Evolutionary conservation across 2,113 vertebrate species (phyloP).

Genomic region (Clinocottus analis): DNA sequence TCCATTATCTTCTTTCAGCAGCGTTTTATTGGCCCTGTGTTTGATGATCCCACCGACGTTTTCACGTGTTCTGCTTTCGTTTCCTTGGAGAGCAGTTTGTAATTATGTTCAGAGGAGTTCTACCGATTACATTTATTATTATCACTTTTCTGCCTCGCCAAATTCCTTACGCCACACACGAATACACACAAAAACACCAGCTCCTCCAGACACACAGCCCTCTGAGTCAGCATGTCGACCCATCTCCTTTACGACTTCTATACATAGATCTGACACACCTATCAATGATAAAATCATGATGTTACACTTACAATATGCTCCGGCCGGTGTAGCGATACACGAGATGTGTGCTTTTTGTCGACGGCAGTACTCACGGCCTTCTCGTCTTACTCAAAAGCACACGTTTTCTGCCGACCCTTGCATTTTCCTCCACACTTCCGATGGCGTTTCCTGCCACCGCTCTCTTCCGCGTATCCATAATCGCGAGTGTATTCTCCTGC

Average conservation of each 20-base stretch:
- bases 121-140: neutral
- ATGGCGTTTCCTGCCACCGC: constrained; percentile 41
- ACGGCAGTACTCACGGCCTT: constrained; percentile 24
- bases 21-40: neutral
- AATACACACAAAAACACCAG: neutral
- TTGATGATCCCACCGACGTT: neutral
- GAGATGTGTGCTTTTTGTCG: constrained; percentile 34
- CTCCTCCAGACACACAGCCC: neutral
- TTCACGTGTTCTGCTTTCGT: neutral
- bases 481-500: constrained; percentile 47
- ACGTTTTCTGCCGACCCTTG: constrained; percentile 22
- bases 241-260: neutral
- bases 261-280: constrained; percentile 9
- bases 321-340: constrained; percentile 33
- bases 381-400: constrained; percentile 53
- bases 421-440: constrained; percentile 45
- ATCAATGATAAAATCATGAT: constrained; percentile 1
- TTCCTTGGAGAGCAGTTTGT: neutral
- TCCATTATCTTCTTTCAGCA: neutral
- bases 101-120: neutral
- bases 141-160: neutral
- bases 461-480: constrained; percentile 25
- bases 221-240: neutral
- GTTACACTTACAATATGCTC: constrained; percentile 20
- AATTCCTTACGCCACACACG: neutral